Evolutionary conservation across 1,140 invertebrate genomes (phyloP).

Genomic region (Pentalonia nigronervosa): DNA sequence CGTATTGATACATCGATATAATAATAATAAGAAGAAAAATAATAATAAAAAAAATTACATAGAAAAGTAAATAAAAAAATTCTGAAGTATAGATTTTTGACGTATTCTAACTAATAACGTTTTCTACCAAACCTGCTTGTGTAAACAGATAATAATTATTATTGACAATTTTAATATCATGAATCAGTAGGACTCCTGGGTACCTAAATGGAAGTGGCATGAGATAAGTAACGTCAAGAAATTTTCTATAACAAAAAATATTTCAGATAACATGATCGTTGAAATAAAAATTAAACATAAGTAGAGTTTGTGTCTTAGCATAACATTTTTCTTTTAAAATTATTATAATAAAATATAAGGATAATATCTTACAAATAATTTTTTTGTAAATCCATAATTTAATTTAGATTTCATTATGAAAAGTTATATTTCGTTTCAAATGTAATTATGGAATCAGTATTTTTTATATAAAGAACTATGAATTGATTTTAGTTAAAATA

Average conservation of each 20-base stretch:
- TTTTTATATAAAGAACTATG: background rate
- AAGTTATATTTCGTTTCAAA: background rate
- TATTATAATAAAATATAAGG: background rate
- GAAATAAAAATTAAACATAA: background rate
- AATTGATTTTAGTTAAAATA: background rate
- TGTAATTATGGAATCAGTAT: background rate
- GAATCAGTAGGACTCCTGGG: background rate
- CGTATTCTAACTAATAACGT: slow-evolving; percentile 26
- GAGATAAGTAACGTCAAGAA: background rate
- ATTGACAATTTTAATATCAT: slow-evolving; percentile 36
- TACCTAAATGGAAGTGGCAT: background rate
- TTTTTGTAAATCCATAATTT: background rate
- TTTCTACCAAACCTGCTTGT: background rate
- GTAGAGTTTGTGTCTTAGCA: background rate
- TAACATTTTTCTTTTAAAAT: background rate
- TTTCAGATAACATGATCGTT: background rate
- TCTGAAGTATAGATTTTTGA: background rate
- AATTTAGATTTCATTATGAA: background rate
- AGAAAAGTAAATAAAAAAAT: slow-evolving; percentile 2
- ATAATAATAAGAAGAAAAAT: background rate
- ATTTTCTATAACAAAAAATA: background rate
- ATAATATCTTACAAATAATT: background rate
- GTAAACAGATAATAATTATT: slow-evolving; percentile 31
- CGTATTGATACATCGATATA: slow-evolving; percentile 38
- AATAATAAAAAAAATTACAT: background rate